Evolutionary conservation across 1,140 invertebrate genomes (phyloP), one percentile per base, ranked within the genome.

Genomic region (Caenorhabditis inopinata): DNA sequence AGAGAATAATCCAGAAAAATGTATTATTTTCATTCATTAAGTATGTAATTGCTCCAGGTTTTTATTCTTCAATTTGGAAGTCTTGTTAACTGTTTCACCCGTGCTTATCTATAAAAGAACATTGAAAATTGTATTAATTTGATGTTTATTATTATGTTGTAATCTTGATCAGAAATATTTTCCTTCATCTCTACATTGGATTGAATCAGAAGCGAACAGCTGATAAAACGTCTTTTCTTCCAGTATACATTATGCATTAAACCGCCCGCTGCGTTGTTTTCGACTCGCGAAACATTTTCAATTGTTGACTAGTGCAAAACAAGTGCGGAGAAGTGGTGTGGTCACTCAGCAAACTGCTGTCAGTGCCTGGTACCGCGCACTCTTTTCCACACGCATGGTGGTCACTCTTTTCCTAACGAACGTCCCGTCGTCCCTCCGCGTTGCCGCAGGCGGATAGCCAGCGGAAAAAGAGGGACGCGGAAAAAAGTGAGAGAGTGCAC

Each of bases 281-380:
- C 58, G 58, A 68, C 58, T 68, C 25, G 58, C 25, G 58, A 68
- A 68, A 68, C 58, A 68, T 68, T 68, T 68, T 68, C 58, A 32
- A 68, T 68, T 68, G 58, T 68, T 68, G 58, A 68, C 58, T 68
- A 68, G 58, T 68, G 58, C 58, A 68, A 68, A 68, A 68, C 58
- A 68, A 68, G 58, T 68, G 58, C 58, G 58, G 58, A 53, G 51
- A 68, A 68, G 58, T 68, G 58, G 58, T 38, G 58, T 68, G 58
- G 58, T 68, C 58, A 68, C 58, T 68, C 58, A 68, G 58, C 58
- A 68, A 68, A 68, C 58, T n/a, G 58, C 58, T 68, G 58, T 68
- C 58, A 5, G 58, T 68, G 58, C 58, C 58, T 68, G 58, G 32
- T 68, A 68, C 58, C 58, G 32, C 58, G 58, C 58, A 68, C 32